phyloP scores from a whole-genome alignment of 2,797 vertebrate genomes.

The Rhodeus uyekii region DNA sequence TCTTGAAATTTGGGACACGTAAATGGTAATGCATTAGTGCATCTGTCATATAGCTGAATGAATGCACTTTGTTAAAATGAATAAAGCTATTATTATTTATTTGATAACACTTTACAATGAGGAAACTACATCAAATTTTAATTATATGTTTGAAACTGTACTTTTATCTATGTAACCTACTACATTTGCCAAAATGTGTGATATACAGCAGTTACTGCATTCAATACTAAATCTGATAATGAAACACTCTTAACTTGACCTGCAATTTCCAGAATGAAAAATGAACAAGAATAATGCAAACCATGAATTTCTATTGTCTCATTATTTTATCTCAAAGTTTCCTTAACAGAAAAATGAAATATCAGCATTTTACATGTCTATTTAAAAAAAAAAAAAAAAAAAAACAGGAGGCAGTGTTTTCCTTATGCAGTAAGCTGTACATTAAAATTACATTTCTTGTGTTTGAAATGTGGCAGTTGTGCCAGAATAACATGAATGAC shows the following conservation, averaged over 20 bases:
- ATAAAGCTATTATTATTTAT: not conserved
- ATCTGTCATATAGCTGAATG: not conserved
- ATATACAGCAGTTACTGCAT: not conserved
- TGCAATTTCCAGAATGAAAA: not conserved
- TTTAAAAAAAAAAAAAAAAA: not conserved
- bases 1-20: not conserved
- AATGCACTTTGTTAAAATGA: not conserved
- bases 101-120: not conserved
- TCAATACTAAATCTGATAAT: not conserved
- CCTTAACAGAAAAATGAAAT: not conserved
- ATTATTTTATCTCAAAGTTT: not conserved
- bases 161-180: not conserved
- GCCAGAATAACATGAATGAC: not conserved
- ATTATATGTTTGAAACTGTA: not conserved
- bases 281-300: not conserved
- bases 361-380: not conserved
- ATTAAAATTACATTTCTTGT: not conserved
- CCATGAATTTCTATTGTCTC: not conserved
- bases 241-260: not conserved
- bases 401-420: not conserved
- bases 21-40: not conserved
- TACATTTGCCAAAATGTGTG: not conserved
- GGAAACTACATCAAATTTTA: not conserved
- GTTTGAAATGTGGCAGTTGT: not conserved
- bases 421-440: not conserved